Base-by-base conservation (phyloP, 53 echinoderm and acorn worm genomes). In the Patiria pectinifera region DNA sequence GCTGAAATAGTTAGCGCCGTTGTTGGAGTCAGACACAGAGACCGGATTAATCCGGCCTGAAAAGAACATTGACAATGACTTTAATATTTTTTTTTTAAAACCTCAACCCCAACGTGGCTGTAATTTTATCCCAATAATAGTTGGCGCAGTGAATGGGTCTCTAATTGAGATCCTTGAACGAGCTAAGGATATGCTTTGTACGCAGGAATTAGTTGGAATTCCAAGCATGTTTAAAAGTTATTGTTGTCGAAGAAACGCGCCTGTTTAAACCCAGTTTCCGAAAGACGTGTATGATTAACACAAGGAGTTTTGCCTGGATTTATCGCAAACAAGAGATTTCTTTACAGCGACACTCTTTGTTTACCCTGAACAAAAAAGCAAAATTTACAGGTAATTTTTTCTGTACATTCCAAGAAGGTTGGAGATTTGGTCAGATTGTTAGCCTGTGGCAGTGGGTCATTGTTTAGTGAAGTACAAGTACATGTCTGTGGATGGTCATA, bases 31-130 rank as follows among this genome's bases (percentile, higher is more conserved):
- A 19, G 15, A 60, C 78, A 58, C 61, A 62, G 78, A 77, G 58
- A 59, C 11, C n/a, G 19, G 11, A 4, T 44, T 74, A 87, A 53
- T 25, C 15, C 88, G 18, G 59, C 22, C 12, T 88, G 35, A 35
- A 78, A 88, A 88, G 77, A 88, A 44, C 45, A 15, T 16, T 53
- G 78, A 88, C 78, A 78, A 88, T 77, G 78, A 77, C 76, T 58
- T 76, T 53, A 6, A 53, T 6, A 53, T 53, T 53, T 53, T 48
- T 69, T 63, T 69, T 69, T 26, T 19, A 25, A 45, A 44, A 48
- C 62, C 48, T 47, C 49, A 71, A 23, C 71, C 71, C 71, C 18
- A 71, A 71, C 48, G 45, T 3, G 59, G 46, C 70, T n/a, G 70
- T 71, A n/a, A 86, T 71, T 74, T 49, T 8, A 72, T 22, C 72